phyloP scores from a whole-genome alignment of 2,797 vertebrate genomes.

The Lerista edwardsae region DNA sequence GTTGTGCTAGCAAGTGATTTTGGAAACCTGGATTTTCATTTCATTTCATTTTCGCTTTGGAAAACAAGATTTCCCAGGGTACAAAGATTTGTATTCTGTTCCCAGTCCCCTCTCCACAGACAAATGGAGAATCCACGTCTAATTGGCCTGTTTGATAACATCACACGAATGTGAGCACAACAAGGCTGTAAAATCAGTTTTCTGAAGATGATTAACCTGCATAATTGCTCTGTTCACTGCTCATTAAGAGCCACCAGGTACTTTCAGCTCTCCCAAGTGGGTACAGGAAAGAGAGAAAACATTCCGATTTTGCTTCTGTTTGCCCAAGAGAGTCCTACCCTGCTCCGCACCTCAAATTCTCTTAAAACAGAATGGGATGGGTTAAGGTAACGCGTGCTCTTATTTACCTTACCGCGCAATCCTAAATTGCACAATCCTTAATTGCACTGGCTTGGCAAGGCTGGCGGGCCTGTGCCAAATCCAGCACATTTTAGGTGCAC shows the following conservation, averaged over 20 bases:
- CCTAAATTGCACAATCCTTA: too few species aligned
- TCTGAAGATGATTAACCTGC: conserved; percentile 19
- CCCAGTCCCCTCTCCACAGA: too few species aligned
- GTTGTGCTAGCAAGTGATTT: background rate
- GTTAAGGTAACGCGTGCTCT: background rate
- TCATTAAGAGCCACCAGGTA: conserved; percentile 5
- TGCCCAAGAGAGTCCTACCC: background rate
- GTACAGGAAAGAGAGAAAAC: background rate
- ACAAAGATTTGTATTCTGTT: background rate
- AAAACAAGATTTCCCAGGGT: background rate
- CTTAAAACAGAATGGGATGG: background rate
- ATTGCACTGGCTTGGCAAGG: too few species aligned
- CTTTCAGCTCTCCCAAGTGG: background rate
- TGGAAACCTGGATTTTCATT: background rate
- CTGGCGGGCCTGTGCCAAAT: too few species aligned
- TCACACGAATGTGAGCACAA: conserved; percentile 4
- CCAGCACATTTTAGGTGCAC: too few species aligned
- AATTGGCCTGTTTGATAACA: conserved; percentile 16
- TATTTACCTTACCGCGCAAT: too few species aligned
- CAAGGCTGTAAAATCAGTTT: conserved; percentile 10
- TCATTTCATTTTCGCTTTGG: background rate
- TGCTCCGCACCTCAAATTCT: background rate
- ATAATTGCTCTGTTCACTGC: conserved; percentile 8
- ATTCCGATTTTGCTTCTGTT: background rate
- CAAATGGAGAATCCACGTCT: background rate